Evolutionary conservation across 2,888 invertebrate species (phyloP).

Genomic region (Andricus quercusramuli): DNA sequence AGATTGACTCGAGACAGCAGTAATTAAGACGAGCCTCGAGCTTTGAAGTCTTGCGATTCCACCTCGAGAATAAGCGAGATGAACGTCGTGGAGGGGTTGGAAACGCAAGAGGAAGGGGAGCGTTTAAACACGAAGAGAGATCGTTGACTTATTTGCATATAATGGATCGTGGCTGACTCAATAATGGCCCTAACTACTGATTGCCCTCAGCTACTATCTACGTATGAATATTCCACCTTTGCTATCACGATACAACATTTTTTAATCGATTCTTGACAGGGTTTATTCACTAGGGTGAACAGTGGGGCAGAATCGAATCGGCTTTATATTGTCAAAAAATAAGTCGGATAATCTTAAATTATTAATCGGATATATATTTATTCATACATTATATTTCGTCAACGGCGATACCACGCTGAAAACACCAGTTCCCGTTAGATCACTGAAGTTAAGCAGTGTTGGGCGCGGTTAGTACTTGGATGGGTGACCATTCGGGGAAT

Average conservation of each 20-base stretch:
- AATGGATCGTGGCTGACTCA: constrained; percentile 51
- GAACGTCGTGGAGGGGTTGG: constrained; percentile 47
- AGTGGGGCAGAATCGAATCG: too few species aligned
- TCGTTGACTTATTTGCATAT: constrained; percentile 57
- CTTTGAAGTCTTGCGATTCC: constrained; percentile 64
- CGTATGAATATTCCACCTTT: constrained; percentile 26
- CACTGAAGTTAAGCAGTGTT: too few species aligned
- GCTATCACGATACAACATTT: constrained; percentile 20
- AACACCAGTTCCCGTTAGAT: too few species aligned
- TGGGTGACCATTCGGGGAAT: too few species aligned
- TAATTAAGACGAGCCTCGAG: constrained; percentile 75
- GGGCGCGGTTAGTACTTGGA: too few species aligned
- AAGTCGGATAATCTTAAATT: too few species aligned
- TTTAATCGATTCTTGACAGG: background rate
- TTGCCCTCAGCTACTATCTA: constrained; percentile 27
- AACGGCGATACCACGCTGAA: too few species aligned
- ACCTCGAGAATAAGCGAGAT: constrained; percentile 54
- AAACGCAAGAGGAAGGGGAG: constrained; percentile 50
- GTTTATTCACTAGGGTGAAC: background rate
- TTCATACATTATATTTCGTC: too few species aligned
- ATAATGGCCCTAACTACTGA: constrained; percentile 38
- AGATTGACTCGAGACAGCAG: constrained; percentile 78
- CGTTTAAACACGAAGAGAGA: constrained; percentile 55
- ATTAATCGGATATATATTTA: too few species aligned
- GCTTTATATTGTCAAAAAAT: too few species aligned